Base-by-base conservation (phyloP, 2,888 invertebrate species). In the Agonopterix arenella region DNA sequence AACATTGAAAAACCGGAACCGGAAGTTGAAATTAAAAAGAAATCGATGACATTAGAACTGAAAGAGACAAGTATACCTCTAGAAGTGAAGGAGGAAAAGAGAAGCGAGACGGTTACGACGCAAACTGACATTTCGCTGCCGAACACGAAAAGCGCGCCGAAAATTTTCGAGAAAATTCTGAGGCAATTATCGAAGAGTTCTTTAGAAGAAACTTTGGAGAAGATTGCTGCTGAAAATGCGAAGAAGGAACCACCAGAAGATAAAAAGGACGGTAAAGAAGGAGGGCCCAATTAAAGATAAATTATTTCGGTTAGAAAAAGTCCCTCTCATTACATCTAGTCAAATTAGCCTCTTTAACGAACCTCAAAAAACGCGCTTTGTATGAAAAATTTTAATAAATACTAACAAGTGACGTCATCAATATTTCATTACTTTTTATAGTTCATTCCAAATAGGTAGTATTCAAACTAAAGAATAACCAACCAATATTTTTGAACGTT, bases 81-180 rank as follows among this genome's bases (percentile, higher is more conserved):
- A 1, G 68, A 73, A 11, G 73, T 70, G 0, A 61, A 68, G 46
- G 72, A 72, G 42, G 76, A 75, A 60, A 81, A 72, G 67, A 77
- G 53, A 69, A 61, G 72, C 53, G 84, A 84, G 53, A 79, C 77
- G 0, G 83, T 73, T 0, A 82, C 79, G 0, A 88, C 88, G 0
- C 89, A 89, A 55, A 89, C 89, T 1, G 89, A 89, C 55, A 89
- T 89, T 45, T 89, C 89, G 2, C 54, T 88, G 38, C 89, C 89
- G 1, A 89, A 89, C 49, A 89, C 89, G 0, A 82, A 79, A 61
- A 86, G 84, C 56, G 89, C 89, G 61, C 89, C 89, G n/a, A 77
- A 66, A 56, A 89, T 89, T 0, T 89, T 89, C 55, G 89, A 89
- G 58, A 86, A 77, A 36, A 88, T 89, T 58, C 64, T 89, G 0